Percentiles rank a stretch among this genome's conserved stretches.
Evolutionary conservation across 2,797 vertebrate species (phyloP).

Genomic region (Ctenopoma multispine): DNA sequence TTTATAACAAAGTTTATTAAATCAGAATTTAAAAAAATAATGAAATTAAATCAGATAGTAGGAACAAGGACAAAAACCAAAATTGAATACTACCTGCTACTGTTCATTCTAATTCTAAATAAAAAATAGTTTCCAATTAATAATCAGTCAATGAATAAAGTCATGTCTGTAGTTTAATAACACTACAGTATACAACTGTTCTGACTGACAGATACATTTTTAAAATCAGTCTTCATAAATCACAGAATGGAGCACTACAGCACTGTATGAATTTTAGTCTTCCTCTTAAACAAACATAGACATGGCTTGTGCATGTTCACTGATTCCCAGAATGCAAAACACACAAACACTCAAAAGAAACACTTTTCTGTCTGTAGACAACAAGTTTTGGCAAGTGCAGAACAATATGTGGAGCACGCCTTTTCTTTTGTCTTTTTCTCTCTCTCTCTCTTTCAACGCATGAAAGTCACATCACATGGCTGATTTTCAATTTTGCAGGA

Average conservation of each 20-base stretch:
- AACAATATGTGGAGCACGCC: constrained; percentile 11
- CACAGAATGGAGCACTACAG: not conserved
- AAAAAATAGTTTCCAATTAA: not conserved
- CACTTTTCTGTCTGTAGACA: not conserved
- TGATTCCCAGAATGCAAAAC: constrained; percentile 20
- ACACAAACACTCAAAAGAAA: not conserved
- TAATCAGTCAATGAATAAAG: not conserved
- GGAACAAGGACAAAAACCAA: no score
- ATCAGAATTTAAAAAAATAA: no score
- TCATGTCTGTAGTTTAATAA: not conserved
- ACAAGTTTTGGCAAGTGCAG: not conserved
- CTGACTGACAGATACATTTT: not conserved
- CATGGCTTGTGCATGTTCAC: constrained; percentile 7
- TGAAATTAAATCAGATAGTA: no score
- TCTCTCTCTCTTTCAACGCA: not conserved
- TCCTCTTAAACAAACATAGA: constrained; percentile 38
- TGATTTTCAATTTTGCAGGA: constrained; percentile 8
- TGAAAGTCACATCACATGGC: constrained; percentile 15
- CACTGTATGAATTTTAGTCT: constrained; percentile 5
- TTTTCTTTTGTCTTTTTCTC: not conserved
- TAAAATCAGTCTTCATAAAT: not conserved
- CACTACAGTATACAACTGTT: not conserved
- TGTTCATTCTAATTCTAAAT: not conserved
- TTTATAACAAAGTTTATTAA: no score
- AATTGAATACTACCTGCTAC: no score